Evolutionary conservation across 2,888 invertebrate species (phyloP).

Genomic region (Eristalinus aeneus): DNA sequence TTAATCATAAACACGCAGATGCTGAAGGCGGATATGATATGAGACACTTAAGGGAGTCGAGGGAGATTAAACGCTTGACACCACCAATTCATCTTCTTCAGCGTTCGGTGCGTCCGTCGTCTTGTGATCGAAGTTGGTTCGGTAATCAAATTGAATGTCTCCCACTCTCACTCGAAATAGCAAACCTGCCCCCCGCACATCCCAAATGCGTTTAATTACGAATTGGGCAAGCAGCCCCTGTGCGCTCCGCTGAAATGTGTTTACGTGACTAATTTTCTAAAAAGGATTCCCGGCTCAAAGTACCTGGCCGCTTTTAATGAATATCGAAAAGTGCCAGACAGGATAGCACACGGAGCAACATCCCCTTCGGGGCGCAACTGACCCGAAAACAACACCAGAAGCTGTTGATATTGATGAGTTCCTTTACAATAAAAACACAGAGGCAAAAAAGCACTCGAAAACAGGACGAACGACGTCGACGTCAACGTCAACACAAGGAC

Average conservation of each 20-base stretch:
- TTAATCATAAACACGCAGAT: conserved; percentile 57
- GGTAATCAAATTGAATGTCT: conserved; percentile 38
- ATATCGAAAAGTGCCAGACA: conserved; percentile 55
- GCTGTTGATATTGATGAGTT: conserved; percentile 69
- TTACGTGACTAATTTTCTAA: conserved; percentile 69
- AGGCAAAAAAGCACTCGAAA: neutral
- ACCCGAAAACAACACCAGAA: conserved; percentile 60
- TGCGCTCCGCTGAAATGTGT: conserved; percentile 52
- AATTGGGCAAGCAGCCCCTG: conserved; percentile 33
- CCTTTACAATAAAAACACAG: conserved; percentile 43
- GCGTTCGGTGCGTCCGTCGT: neutral
- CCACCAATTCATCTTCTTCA: conserved; percentile 57
- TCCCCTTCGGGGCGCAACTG: conserved; percentile 42
- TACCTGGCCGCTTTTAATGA: conserved; percentile 56
- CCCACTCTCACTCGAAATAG: neutral
- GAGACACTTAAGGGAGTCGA: conserved; percentile 43
- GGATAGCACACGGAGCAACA: conserved; percentile 25
- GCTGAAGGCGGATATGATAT: conserved; percentile 49
- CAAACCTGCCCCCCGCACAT: neutral
- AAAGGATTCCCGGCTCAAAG: conserved; percentile 42
- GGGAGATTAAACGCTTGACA: conserved; percentile 40
- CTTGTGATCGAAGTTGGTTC: conserved; percentile 2
- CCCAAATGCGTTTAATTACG: conserved; percentile 64
- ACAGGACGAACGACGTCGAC: neutral
- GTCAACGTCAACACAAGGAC: conserved; percentile 12